These are phyloP conservation scores for Glyphotaelius pellucidus DNA, from an alignment of 2,888 invertebrate genomes.

Conservation along the genomic window DNA sequence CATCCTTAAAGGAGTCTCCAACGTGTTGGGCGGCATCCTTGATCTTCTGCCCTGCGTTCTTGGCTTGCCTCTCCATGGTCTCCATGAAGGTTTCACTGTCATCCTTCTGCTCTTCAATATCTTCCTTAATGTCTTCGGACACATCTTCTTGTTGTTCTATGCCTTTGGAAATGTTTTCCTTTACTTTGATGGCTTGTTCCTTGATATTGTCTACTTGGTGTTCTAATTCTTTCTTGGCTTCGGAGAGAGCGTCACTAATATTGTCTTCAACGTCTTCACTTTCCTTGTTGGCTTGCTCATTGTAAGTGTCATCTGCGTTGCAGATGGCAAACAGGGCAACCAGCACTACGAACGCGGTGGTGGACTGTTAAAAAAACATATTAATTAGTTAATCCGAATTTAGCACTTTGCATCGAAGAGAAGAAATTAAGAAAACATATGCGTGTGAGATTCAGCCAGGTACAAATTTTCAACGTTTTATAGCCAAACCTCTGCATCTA, in stretches of 20 bases:
- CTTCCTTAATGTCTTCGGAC: conserved; percentile 48
- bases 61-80: conserved; percentile 53
- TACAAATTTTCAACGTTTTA: background rate
- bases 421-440: background rate
- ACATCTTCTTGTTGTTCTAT: conserved; percentile 46
- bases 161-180: conserved; percentile 52
- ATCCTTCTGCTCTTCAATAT: conserved; percentile 55
- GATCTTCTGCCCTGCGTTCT: conserved; percentile 60
- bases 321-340: conserved; percentile 53
- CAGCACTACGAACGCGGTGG: conserved; percentile 51
- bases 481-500: background rate
- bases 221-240: conserved; percentile 54
- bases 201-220: conserved; percentile 53
- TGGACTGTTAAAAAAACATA: conserved; percentile 41
- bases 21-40: conserved; percentile 60
- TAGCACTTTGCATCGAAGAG: background rate
- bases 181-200: conserved; percentile 47
- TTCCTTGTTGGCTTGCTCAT: conserved; percentile 56
- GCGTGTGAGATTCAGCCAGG: too few relatives aligned
- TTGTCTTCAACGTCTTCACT: conserved; percentile 43
- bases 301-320: conserved; percentile 59
- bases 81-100: conserved; percentile 62
- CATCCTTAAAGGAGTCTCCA: conserved; percentile 62
- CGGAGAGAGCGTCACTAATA: conserved; percentile 42
- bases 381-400: background rate